Base-by-base conservation (phyloP, 2,797 vertebrate genomes). In the Sarcophilus harrisii region DNA sequence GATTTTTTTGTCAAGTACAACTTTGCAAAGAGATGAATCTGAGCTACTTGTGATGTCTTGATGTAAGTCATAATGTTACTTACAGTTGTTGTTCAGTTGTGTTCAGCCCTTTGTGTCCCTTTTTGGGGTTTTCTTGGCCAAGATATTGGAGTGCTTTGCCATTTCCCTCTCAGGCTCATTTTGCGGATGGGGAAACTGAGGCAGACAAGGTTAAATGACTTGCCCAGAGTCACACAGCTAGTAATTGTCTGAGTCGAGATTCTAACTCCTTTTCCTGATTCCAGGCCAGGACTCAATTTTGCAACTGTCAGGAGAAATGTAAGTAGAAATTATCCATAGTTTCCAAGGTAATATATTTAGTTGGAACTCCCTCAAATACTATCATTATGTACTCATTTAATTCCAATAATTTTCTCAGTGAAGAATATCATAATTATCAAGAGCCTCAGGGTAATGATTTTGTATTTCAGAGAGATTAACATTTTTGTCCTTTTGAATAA, bases 301-400 rank as follows among this genome's bases (percentile, higher is more conserved):
- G 58, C 91, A 90, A 28, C 57, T 90, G 12, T 45, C 18, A 24
- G 59, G 1, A 95, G 49, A 57, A 18, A 3, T 92, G 30, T 91
- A 94, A 92, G 45, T 95, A 3, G 49, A 58, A 94, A 49, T 73
- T 91, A 66, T 28, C n/a, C 66, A 96, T 32, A 91, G 55, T 94
- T 91, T 96, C 30, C 59, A 45, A 94, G 49, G 18, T 66, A 91
- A 62, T 32, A 93, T 30, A 91, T 24, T 18, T 95, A 62, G 16
- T 58, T 92, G 11, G 92, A 87, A 91, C 91, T 96, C 30, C 38
- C 14, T 58, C 54, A 62, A n/a, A 28, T 91, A 11, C 24, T n/a
- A 55, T 58, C 66, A 89, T 10, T 93, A 57, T 90, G 91, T 87
- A 87, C 24, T 49, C 73, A 87, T 87, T 87, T 38, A 87, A 45